phyloP scores from a whole-genome alignment of 2,113 vertebrate species.

The Brienomyrus brachyistius region DNA sequence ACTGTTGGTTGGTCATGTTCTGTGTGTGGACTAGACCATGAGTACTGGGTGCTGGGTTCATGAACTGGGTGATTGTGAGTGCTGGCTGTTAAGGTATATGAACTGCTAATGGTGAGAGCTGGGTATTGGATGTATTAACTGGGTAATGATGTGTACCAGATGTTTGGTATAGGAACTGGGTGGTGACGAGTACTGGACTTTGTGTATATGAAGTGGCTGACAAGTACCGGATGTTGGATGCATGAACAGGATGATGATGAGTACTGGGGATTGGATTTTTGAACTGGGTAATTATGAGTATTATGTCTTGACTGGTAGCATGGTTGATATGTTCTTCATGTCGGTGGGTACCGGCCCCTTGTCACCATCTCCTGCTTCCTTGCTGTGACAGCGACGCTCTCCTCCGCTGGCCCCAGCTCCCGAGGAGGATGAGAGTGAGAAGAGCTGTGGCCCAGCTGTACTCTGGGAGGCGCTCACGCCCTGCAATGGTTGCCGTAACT shows the following conservation, averaged over 20 bases:
- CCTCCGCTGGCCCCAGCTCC: conserved; percentile 61
- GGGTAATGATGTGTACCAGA: not conserved
- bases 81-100: not conserved
- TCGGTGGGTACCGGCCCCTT: not conserved
- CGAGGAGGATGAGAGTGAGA: conserved; percentile 77
- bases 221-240: not conserved
- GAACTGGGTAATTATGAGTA: not conserved
- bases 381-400: conserved; percentile 60
- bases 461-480: conserved; percentile 91
- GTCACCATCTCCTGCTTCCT: not conserved
- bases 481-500: conserved; percentile 88
- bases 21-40: not conserved
- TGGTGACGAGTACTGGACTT: not conserved
- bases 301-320: not conserved
- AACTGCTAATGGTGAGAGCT: not conserved
- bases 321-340: not conserved
- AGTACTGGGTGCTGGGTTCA: not conserved
- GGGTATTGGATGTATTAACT: not conserved
- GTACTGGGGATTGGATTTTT: not conserved
- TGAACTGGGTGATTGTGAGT: not conserved
- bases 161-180: not conserved
- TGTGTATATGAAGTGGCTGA: not conserved
- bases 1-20: not conserved
- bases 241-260: not conserved
- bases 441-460: conserved; percentile 79